A percentile compares a stretch with the other conserved stretches of the same genome.
These are phyloP conservation scores for Pseudochirops corinnae DNA, from an alignment of 2,797 vertebrate species.

Conservation along the genomic window DNA sequence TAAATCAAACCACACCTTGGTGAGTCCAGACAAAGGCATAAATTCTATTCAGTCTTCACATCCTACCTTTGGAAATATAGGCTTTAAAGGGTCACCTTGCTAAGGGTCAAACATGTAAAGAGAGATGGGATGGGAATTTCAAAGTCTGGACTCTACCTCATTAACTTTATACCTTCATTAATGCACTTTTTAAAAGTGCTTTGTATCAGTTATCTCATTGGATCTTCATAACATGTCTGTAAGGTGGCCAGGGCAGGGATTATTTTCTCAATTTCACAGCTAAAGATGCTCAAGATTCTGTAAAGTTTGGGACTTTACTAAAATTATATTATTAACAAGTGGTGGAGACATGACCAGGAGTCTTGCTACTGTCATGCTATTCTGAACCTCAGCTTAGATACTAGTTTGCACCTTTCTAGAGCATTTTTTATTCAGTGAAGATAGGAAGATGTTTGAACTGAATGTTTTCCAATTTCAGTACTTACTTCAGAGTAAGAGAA, in stretches of 20 bases:
- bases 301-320: not conserved
- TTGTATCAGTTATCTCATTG: not conserved
- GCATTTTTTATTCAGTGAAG: slow-evolving; percentile 21
- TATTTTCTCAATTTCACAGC: not conserved
- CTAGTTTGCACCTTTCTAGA: not conserved
- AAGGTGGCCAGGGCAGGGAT: not conserved
- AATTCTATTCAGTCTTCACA: slow-evolving; percentile 47
- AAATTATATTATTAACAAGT: not conserved
- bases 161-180: slow-evolving; percentile 30
- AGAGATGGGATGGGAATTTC: slow-evolving; percentile 51
- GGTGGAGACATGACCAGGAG: not conserved
- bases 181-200: slow-evolving; percentile 20
- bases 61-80: slow-evolving; percentile 73
- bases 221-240: not conserved
- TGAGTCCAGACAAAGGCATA: slow-evolving; percentile 63
- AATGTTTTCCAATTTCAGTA: slow-evolving; percentile 26
- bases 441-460: slow-evolving; percentile 9
- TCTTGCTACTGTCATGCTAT: not conserved
- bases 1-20: slow-evolving; percentile 50
- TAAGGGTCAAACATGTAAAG: slow-evolving; percentile 55
- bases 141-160: slow-evolving; percentile 35
- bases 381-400: not conserved
- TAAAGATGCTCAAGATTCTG: not conserved
- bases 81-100: slow-evolving; percentile 69
- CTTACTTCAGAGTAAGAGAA: not conserved